Evolutionary conservation across 2,888 invertebrate genomes (phyloP).

Genomic region (Mythimna vitellina): DNA sequence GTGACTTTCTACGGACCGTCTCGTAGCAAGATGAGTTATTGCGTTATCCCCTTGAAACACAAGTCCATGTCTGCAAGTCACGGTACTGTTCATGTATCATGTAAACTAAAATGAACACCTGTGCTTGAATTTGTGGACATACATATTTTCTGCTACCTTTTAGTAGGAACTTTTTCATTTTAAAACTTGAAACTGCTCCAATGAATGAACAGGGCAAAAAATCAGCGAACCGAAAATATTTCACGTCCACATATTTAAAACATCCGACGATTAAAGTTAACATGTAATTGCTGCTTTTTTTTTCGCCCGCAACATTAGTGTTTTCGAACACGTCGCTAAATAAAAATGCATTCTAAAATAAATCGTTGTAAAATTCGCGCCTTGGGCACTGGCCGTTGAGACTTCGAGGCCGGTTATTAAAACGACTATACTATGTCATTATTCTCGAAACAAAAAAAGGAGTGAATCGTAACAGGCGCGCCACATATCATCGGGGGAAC

Average conservation of each 20-base stretch:
- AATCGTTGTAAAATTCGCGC: constrained; percentile 84
- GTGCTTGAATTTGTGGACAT: constrained; percentile 26
- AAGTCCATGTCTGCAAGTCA: constrained; percentile 73
- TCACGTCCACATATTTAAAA: constrained; percentile 58
- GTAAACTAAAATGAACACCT: constrained; percentile 55
- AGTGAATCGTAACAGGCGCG: constrained; percentile 86
- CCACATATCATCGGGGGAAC: constrained; percentile 88
- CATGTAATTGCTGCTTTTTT: constrained; percentile 59
- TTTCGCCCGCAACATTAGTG: constrained; percentile 68
- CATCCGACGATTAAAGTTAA: constrained; percentile 61
- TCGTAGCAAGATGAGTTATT: constrained; percentile 78
- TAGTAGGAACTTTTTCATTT: constrained; percentile 26
- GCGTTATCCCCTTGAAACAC: constrained; percentile 77
- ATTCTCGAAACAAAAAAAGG: constrained; percentile 85
- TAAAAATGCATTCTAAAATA: constrained; percentile 81
- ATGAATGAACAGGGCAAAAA: constrained; percentile 55
- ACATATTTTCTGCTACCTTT: constrained; percentile 23
- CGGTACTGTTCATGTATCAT: constrained; percentile 74
- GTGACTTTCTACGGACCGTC: constrained; percentile 79
- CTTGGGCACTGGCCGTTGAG: constrained; percentile 77
- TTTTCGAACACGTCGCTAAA: constrained; percentile 71
- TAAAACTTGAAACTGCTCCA: constrained; percentile 30
- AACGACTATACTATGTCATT: constrained; percentile 88
- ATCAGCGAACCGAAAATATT: constrained; percentile 60
- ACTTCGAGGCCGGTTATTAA: constrained; percentile 83